These are phyloP conservation scores for Atherinomorus stipes DNA, from an alignment of 2,113 vertebrate genomes.

Conservation along the genomic window DNA sequence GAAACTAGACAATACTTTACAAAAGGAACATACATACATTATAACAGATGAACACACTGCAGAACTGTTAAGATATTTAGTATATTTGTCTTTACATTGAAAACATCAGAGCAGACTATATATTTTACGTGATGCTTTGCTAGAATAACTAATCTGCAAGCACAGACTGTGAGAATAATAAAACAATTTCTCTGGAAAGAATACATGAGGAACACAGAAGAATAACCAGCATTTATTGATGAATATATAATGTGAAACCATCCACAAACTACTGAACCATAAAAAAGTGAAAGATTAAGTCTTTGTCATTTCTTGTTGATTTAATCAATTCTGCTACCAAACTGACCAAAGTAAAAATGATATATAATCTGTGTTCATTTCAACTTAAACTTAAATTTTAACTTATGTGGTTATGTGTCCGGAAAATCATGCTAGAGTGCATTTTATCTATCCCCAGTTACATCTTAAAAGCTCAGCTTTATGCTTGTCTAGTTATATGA, in stretches of 20 bases:
- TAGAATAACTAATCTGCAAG: background rate
- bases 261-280: conserved; percentile 15
- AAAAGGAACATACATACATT: conserved; percentile 22
- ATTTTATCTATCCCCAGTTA: conserved; percentile 62
- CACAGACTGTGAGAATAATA: background rate
- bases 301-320: conserved; percentile 28
- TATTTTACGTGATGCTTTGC: background rate
- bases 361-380: conserved; percentile 9
- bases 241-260: conserved; percentile 2
- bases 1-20: conserved; percentile 22
- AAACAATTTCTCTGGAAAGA: background rate
- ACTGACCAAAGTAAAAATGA: background rate
- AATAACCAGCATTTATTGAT: background rate
- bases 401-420: conserved; percentile 19
- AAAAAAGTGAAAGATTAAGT: background rate
- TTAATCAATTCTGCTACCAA: conserved; percentile 16
- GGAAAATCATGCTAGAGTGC: conserved; percentile 44
- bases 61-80: conserved; percentile 20
- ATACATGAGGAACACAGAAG: background rate
- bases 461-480: conserved; percentile 47
- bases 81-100: conserved; percentile 14
- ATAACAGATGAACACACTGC: conserved; percentile 26
- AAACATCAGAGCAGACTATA: background rate
- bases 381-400: background rate
- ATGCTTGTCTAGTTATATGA: conserved; percentile 55